phyloP scores from a whole-genome alignment of 2,888 invertebrate genomes.

The Metopia argyrocephala region DNA sequence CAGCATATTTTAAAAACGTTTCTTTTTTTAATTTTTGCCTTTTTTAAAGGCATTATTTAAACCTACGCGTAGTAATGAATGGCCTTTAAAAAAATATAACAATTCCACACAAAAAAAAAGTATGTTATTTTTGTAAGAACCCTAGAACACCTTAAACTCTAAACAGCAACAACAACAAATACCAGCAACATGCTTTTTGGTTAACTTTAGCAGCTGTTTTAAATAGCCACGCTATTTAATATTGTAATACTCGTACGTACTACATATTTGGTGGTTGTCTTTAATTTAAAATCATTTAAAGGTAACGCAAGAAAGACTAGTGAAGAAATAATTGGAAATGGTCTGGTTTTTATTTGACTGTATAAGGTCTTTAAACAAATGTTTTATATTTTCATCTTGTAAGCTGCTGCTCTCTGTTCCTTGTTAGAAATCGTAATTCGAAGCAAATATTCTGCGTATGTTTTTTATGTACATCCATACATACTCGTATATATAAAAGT shows the following conservation, averaged over 20 bases:
- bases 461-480: not conserved
- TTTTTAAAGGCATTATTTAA: conserved; percentile 57
- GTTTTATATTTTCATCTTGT: not conserved
- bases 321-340: conserved; percentile 30
- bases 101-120: conserved; percentile 23
- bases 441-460: conserved; percentile 51
- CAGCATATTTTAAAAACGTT: conserved; percentile 29
- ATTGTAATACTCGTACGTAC: not conserved
- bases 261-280: not conserved
- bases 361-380: conserved; percentile 12
- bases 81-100: not conserved
- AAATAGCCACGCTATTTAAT: conserved; percentile 53
- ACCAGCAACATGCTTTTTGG: not conserved
- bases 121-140: conserved; percentile 25
- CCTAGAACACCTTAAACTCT: conserved; percentile 37
- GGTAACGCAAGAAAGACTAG: not conserved
- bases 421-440: conserved; percentile 31
- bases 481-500: conserved; percentile 47
- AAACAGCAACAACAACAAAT: not conserved
- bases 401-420: not conserved
- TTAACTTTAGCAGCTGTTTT: conserved; percentile 41
- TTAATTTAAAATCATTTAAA: conserved; percentile 4
- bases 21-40: conserved; percentile 21
- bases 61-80: conserved; percentile 48
- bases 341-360: conserved; percentile 11